Evolutionary conservation across 2,113 vertebrate genomes (phyloP), one percentile per base, ranked within the genome.

Genomic region (Scatophagus argus): DNA sequence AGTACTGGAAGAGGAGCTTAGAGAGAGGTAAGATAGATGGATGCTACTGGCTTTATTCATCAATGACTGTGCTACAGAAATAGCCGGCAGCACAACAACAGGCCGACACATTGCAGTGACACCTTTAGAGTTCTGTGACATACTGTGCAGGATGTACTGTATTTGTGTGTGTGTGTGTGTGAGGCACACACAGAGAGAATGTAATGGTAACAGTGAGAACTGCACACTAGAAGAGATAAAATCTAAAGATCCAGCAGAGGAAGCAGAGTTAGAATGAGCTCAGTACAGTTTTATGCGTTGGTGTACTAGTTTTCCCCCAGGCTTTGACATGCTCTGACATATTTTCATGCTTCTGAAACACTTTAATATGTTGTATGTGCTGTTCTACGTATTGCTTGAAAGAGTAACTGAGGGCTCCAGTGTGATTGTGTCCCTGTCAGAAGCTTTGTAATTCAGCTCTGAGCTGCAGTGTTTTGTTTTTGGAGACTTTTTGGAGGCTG

Each of bases 41-140:
- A 54, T 21, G 8, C 49, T 29, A 13, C 62, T 56, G 51, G 68
- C 39, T 79, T 74, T 58, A 43, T 66, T 68, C 74, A 68, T 73
- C 79, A 79, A 58, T 76, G 79, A 82, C 79, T 82, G 81, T 66
- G 60, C 70, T 14, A 60, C 78, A 84, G 63, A 80, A 86, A 82
- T 56, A 88, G 60, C 49, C 44, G 2, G 39, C 49, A 75, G 77
- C 63, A 17, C 16, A 75, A 79, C 58, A 79, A 79, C 75, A 64
- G 59, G 43, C 68, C 23, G 17, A 80, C 64, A 74, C 58, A 25
- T 71, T 82, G 55, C 79, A 61, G 65, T 67, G 83, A 87, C 83
- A 87, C 74, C 62, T 83, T 83, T 12, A 73, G 23, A 56, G 61
- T 46, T 54, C 34, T 66, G 44, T 81, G 84, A 81, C 59, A 70